Base-by-base conservation (phyloP, 2,113 vertebrate genomes). In the Geothlypis trichas region DNA sequence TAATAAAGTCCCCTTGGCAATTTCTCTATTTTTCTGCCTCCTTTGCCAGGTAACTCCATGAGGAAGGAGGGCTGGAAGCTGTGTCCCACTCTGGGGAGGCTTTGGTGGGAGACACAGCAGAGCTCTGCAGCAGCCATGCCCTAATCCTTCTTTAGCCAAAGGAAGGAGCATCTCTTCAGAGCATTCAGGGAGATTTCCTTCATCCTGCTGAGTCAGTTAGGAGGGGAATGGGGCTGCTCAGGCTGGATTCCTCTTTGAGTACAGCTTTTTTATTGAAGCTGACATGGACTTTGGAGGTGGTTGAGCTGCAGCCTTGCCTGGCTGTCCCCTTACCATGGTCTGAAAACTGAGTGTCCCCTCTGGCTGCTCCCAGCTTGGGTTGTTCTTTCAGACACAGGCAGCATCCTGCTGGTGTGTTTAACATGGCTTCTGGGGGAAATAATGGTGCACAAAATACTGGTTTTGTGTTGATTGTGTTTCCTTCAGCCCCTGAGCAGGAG, bases 381-480 rank as follows among this genome's bases (percentile, higher is more conserved):
- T 57, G 7, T 80, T 33, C 62, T 27, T 62, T 47, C 46, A n/a
- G 3, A 37, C 2, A 0, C 81, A 59, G 69, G 23, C 77, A 93
- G 15, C 46, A 16, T 27, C 24, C 37, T 76, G 4, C 9, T 51
- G 31, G 4, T 57, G 17, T 2, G 37, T 39, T 39, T 11, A 39
- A 39, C 37, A 39, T 39, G 35, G 42, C 42, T 67, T 1, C 2
- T 22, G 47, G 72, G 35, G 44, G 21, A 71, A 61, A 52, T 17
- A 15, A 0, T 18, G 46, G 18, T 44, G 28, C 20, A 10, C 4
- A 39, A 39, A 31, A 10, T 33, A 3, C 5, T 44, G 47, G 0
- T 19, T 85, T 41, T 72, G 24, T n/a, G 22, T 18, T 52, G 33
- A 7, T 4, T 27, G 44, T 54, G 4, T 78, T 92, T 55, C 59